Evolutionary conservation across 1,140 invertebrate genomes (phyloP), one percentile per base, ranked within the genome.

Genomic region (Cyclargus thomasi): DNA sequence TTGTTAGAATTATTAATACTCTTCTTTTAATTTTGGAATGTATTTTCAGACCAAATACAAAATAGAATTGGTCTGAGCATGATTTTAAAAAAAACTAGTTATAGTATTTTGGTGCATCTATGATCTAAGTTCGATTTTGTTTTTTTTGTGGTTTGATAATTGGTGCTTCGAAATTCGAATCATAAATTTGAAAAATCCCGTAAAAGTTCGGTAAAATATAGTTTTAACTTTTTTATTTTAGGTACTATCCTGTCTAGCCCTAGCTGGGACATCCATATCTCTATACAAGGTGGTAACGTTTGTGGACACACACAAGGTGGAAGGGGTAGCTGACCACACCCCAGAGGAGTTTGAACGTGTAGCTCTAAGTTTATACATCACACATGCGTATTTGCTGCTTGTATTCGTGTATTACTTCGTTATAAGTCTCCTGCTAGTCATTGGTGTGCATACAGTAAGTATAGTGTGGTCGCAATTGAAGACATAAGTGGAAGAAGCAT

Each of bases 371-470:
- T 67, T 88, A 10, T 88, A 89, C 64, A 72, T 86, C 14, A 71
- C 80, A 0, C 83, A 85, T 35, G 81, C 71, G 0, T 86, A 83
- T 59, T 78, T 81, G 22, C 21, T 87, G 6, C 65, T 83, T 1
- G 81, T 86, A 21, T 82, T 79, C 69, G 53, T 87, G 17, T 83
- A 80, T 65, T 80, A 81, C 63, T 63, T 85, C 2, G 67, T 81
- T n/a, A 83, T 88, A 18, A 82, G 78, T 47, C 1, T 86, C 2
- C 22, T 89, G n/a, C 72, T 89, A 4, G 69, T 89, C 29, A 64
- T 86, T 35, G 86, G 85, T 5, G 74, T 84, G 1, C 86, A 86
- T 76, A 70, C 57, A 73, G 86, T 89, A 70, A 74, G 80, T 67
- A 22, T 16, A 62, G 7, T 8, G 59, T 59, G 20, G 18, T 18